Evolutionary conservation across 2,888 invertebrate species (phyloP).

Genomic region (Stramonita haemastoma): DNA sequence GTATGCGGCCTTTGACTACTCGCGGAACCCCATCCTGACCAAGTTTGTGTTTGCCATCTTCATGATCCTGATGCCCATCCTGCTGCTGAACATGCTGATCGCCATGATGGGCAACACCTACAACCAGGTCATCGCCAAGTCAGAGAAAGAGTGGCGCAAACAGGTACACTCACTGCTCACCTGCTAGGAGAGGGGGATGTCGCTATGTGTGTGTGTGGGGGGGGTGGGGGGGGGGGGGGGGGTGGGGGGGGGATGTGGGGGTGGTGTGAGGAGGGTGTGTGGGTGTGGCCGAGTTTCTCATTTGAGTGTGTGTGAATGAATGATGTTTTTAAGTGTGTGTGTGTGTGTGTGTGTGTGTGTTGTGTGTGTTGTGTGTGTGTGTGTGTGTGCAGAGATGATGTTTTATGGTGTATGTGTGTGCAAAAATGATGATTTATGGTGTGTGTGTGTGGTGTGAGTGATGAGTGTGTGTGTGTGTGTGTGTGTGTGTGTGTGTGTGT

Average conservation of each 20-base stretch:
- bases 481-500: background rate
- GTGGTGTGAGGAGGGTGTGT: too few relatives aligned
- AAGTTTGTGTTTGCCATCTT: slow-evolving; percentile 98
- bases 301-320: too few relatives aligned
- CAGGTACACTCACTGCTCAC: slow-evolving; percentile 64
- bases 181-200: too few relatives aligned
- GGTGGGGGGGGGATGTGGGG: too few relatives aligned
- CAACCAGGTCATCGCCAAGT: slow-evolving; percentile 97
- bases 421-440: too few relatives aligned
- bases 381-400: background rate
- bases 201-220: background rate
- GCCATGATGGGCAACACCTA: slow-evolving; percentile 99
- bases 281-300: too few relatives aligned
- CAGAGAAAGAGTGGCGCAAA: slow-evolving; percentile 97
- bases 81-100: slow-evolving; percentile 97
- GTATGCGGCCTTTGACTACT: slow-evolving; percentile 94
- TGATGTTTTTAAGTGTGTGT: too few relatives aligned
- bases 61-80: slow-evolving; percentile 98
- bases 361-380: background rate
- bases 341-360: too few relatives aligned
- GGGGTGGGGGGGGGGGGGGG: too few relatives aligned
- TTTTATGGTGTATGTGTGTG: too few relatives aligned
- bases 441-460: too few relatives aligned
- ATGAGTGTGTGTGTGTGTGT: background rate
- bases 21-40: slow-evolving; percentile 93